These are phyloP conservation scores for Ophiodon elongatus DNA, from an alignment of 2,113 vertebrate genomes.

Conservation along the genomic window DNA sequence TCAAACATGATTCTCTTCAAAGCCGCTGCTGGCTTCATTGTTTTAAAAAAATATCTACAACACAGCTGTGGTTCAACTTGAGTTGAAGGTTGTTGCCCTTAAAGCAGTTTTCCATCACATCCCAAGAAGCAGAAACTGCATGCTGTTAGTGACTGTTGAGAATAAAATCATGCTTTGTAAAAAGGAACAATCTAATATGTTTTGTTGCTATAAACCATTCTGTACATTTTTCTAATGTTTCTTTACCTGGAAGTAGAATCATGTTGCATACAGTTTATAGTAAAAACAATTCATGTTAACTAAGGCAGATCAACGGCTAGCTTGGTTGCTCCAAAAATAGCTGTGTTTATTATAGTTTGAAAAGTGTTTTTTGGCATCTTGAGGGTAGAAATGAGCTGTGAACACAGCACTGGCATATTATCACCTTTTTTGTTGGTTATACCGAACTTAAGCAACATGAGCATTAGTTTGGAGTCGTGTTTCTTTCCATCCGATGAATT, in stretches of 20 bases:
- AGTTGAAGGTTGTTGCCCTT: slow-evolving; percentile 56
- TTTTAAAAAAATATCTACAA: slow-evolving; percentile 46
- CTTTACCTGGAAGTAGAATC: background rate
- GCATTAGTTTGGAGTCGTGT: background rate
- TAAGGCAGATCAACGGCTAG: background rate
- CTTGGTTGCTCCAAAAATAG: background rate
- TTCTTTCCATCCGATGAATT: background rate
- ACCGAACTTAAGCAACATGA: background rate
- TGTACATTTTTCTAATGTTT: background rate
- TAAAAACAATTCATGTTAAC: background rate
- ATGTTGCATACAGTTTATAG: background rate
- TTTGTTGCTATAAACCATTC: background rate
- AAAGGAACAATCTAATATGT: background rate
- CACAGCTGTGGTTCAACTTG: slow-evolving; percentile 59
- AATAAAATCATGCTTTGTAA: background rate
- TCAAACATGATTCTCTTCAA: slow-evolving; percentile 26
- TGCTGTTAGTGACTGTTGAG: background rate
- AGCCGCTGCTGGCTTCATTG: slow-evolving; percentile 41
- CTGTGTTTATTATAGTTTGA: background rate
- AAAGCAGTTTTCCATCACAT: slow-evolving; percentile 67
- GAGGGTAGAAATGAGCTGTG: background rate
- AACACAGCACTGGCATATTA: background rate
- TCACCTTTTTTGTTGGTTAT: background rate
- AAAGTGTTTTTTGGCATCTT: background rate
- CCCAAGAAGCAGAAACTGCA: slow-evolving; percentile 31